Conservation (phyloP, 1,140 invertebrate species). For the Trialeurodes vaporariorum region DNA sequence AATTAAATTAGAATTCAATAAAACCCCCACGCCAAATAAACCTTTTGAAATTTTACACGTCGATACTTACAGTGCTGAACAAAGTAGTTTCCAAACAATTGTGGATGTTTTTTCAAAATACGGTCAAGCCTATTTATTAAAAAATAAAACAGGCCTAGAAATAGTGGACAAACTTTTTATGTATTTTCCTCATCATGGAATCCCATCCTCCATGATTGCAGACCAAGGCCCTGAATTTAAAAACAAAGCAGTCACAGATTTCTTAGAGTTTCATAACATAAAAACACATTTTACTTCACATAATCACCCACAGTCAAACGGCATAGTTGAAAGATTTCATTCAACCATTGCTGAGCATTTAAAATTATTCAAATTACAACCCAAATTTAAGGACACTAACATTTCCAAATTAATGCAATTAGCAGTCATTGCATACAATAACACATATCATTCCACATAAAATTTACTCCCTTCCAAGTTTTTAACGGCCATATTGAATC, state of each 20-base stretch:
- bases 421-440: neutral
- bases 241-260: neutral
- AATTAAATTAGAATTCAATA: conserved; percentile 20
- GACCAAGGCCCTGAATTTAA: conserved; percentile 32
- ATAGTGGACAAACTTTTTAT: neutral
- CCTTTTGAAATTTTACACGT: conserved; percentile 4
- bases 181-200: conserved; percentile 29
- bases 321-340: conserved; percentile 33
- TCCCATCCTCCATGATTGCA: conserved; percentile 28
- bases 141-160: neutral
- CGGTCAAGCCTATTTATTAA: neutral
- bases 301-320: conserved; percentile 19
- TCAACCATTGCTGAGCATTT: conserved; percentile 33
- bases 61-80: neutral
- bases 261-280: conserved; percentile 20
- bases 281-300: conserved; percentile 30
- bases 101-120: neutral
- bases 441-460: conserved; percentile 7
- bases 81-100: neutral
- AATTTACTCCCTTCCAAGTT: conserved; percentile 2
- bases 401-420: neutral
- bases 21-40: conserved; percentile 3
- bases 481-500: conserved; percentile 6
- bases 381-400: neutral
- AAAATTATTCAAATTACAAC: conserved; percentile 27